Evolutionary conservation across 1,140 invertebrate species (phyloP).

Genomic region (Brachionus plicatilis): DNA sequence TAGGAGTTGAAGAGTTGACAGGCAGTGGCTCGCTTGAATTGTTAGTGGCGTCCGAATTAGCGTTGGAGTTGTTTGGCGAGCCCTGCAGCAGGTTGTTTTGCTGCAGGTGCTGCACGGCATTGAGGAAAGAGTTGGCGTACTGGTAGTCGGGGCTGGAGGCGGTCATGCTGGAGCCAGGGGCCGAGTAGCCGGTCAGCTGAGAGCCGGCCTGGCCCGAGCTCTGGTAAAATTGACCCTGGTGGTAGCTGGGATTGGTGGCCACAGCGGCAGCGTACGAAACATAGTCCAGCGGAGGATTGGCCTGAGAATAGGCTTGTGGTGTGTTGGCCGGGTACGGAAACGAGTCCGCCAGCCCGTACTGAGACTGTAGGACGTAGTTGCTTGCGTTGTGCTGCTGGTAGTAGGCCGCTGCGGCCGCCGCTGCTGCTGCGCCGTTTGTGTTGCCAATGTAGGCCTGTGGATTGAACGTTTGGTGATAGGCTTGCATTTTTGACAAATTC

Average conservation of each 20-base stretch:
- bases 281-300: background rate
- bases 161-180: background rate
- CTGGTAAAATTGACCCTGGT: background rate
- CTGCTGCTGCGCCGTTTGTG: constrained; percentile 28
- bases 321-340: constrained; percentile 8
- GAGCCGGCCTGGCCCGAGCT: background rate
- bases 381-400: background rate
- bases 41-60: background rate
- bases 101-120: constrained; percentile 18
- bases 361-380: constrained; percentile 24
- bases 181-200: background rate
- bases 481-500: constrained; percentile 36
- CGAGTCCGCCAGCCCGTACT: background rate
- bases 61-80: background rate
- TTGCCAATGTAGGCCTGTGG: constrained; percentile 12
- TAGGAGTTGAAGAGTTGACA: constrained; percentile 34
- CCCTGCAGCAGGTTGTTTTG: constrained; percentile 25
- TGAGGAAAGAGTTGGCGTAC: constrained; percentile 31
- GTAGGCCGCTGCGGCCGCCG: constrained; percentile 9
- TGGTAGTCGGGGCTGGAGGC: constrained; percentile 6
- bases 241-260: background rate
- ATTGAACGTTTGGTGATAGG: constrained; percentile 40
- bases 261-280: constrained; percentile 35
- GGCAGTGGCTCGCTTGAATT: background rate
- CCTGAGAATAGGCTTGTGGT: background rate